Percentiles rank a stretch among this genome's conserved stretches.
These are phyloP conservation scores for Tuberolachnus salignus DNA, from an alignment of 2,888 invertebrate species.

Conservation along the genomic window DNA sequence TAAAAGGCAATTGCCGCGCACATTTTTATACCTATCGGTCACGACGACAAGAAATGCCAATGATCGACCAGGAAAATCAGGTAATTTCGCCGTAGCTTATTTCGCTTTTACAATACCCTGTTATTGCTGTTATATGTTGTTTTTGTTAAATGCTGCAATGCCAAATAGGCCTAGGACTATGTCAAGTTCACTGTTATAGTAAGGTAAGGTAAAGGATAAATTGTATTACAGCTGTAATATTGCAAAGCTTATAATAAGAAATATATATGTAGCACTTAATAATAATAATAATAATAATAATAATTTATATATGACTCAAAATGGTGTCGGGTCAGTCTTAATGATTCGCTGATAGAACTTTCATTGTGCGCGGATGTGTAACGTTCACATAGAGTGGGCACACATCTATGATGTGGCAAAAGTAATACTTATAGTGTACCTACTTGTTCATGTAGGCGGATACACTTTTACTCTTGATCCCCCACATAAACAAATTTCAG, in stretches of 20 bases:
- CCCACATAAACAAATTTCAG: neutral
- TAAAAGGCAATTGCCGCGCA: neutral
- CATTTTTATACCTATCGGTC: neutral
- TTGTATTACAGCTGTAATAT: slow-evolving; percentile 51
- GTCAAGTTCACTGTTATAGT: slow-evolving; percentile 16
- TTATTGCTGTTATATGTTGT: slow-evolving; percentile 38
- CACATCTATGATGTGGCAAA: slow-evolving; percentile 27
- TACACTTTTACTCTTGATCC: slow-evolving; percentile 13
- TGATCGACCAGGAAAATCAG: slow-evolving; percentile 52
- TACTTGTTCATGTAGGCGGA: slow-evolving; percentile 30
- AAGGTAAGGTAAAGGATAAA: slow-evolving; percentile 50
- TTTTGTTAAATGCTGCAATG: slow-evolving; percentile 54
- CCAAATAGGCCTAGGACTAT: slow-evolving; percentile 51
- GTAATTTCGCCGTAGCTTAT: slow-evolving; percentile 25
- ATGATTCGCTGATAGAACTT: neutral
- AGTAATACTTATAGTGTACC: slow-evolving; percentile 4
- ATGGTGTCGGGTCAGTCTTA: slow-evolving; percentile 37
- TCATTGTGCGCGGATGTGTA: no score
- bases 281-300: slow-evolving; percentile 36
- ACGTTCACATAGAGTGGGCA: neutral
- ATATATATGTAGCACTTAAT: slow-evolving; percentile 20
- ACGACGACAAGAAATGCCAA: slow-evolving; percentile 19
- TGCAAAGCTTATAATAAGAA: slow-evolving; percentile 45
- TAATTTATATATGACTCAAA: neutral
- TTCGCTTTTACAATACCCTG: neutral